Conservation (phyloP, 2,888 invertebrate genomes). For the Dryobotodes eremita region DNA sequence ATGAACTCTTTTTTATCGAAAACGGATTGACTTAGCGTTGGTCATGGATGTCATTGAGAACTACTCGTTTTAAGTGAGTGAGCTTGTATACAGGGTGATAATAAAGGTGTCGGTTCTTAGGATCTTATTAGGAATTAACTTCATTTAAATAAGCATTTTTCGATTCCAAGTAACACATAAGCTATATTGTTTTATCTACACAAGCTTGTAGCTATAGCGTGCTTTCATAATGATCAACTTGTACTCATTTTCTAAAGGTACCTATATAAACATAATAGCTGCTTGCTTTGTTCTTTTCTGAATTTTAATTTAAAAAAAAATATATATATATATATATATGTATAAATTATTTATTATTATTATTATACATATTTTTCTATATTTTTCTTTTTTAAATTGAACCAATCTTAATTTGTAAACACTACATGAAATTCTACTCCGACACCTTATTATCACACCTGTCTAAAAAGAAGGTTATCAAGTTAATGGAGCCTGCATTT, state of each 20-base stretch:
- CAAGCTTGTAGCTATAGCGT: not conserved
- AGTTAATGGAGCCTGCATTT: conserved; percentile 61
- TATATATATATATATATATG: too few species aligned
- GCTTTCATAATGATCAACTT: not conserved
- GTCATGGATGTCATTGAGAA: conserved; percentile 45
- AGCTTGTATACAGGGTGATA: conserved; percentile 32
- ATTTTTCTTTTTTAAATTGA: too few species aligned
- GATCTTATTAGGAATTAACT: not conserved
- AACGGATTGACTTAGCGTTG: conserved; percentile 50
- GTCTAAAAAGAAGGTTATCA: conserved; percentile 36
- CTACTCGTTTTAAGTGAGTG: conserved; percentile 45
- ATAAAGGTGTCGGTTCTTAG: conserved; percentile 35
- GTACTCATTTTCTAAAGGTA: not conserved
- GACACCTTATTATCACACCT: conserved; percentile 37
- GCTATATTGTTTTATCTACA: conserved; percentile 7
- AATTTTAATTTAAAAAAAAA: not conserved
- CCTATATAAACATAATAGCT: not conserved
- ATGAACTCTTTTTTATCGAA: conserved; percentile 57
- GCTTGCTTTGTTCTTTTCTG: not conserved
- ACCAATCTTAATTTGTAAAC: not conserved
- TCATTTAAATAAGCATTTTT: not conserved
- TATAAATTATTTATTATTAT: too few species aligned
- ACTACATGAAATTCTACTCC: not conserved
- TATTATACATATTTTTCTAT: too few species aligned
- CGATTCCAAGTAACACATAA: not conserved